Base-by-base conservation (phyloP, 2,113 vertebrate species). In the Tetrax tetrax region DNA sequence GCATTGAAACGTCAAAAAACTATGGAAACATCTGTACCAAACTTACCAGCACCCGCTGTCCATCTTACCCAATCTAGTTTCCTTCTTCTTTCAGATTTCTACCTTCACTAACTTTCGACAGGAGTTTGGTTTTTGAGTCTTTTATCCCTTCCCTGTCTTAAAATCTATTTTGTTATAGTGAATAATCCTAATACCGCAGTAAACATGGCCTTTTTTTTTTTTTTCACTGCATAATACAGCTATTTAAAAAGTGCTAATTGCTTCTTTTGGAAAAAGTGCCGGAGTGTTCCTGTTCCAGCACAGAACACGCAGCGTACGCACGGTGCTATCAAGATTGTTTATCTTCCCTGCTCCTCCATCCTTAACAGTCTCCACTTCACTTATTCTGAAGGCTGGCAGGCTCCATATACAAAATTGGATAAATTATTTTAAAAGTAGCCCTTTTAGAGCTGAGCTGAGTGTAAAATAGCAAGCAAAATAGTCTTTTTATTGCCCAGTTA, bases 221-320 rank as follows among this genome's bases (percentile, higher is more conserved):
- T 41, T 41, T 41, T 45, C 17, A 59, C 35, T 89, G 41, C 41
- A 59, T 77, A 81, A 93, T 80, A 38, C 27, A 72, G 78, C 85
- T 65, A 75, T 89, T 87, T 84, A 79, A 89, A 68, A 89, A 93
- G 66, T 21, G 25, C 59, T 95, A 94, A 96, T 96, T 94, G 66
- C 84, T 76, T 68, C 81, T 97, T 94, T 94, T 72, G 69, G 88
- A 63, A 80, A 23, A 87, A 89, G 57, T 20, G 81, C 65, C 87
- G 72, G 77, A 63, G 64, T 43, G 83, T 94, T 95, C 87, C 81
- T 0, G 0, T 83, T 96, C 59, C 89, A 90, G 90, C 92, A 68
- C 61, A 47, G 82, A 89, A 87, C 1, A 25, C 84, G 95, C 78
- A 79, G 84, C 65, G 6, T 31, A 45, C 54, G 65, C 37, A 47